Evolutionary conservation across 2,113 vertebrate genomes (phyloP).

Genomic region (Podilymbus podiceps): DNA sequence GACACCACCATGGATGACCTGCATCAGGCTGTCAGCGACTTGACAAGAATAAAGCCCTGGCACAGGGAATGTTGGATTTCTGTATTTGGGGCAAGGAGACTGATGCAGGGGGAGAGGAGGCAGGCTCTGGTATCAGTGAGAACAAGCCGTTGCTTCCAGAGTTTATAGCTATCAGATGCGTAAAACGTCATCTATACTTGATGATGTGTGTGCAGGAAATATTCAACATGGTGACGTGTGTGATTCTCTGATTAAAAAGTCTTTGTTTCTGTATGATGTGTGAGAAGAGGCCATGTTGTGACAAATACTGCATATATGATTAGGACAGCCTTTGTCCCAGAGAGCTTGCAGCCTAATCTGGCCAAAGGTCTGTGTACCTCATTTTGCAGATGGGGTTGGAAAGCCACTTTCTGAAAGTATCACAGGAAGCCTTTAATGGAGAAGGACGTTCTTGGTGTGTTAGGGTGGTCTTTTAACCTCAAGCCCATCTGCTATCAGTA

Average conservation of each 20-base stretch:
- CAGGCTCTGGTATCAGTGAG: neutral
- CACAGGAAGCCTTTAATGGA: neutral
- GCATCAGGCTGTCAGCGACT: neutral
- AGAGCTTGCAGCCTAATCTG: neutral
- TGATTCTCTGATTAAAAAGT: neutral
- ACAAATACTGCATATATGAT: neutral
- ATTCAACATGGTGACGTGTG: rapidly evolving
- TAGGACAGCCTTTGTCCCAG: neutral
- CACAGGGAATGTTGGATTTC: neutral
- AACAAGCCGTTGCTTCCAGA: neutral
- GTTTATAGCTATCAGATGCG: neutral
- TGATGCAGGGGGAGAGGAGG: neutral
- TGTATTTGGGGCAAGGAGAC: neutral
- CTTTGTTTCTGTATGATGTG: neutral
- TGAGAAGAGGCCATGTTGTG: neutral
- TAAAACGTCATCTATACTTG: neutral
- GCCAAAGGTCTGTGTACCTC: neutral
- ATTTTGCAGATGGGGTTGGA: neutral
- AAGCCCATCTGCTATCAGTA: neutral
- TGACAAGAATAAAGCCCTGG: neutral
- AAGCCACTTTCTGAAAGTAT: neutral
- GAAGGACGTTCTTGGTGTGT: neutral
- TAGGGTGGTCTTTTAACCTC: neutral
- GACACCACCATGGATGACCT: neutral
- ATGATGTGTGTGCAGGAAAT: neutral